Percentiles rank a stretch among this genome's conserved stretches.
phyloP scores from a whole-genome alignment of 2,797 vertebrate genomes.

The Carduelis carduelis region DNA sequence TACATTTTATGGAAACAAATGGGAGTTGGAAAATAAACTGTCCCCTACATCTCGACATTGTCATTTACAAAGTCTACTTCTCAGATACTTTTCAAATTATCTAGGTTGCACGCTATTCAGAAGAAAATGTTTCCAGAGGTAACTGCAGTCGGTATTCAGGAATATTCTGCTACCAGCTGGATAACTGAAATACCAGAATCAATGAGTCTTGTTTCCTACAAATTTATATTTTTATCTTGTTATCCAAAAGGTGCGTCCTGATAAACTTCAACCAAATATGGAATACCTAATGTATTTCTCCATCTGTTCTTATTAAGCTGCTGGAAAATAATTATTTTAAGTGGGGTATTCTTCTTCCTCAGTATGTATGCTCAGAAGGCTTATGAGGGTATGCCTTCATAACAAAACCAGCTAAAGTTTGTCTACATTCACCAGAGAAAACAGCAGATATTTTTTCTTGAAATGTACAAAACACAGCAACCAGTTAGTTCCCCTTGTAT shows the following conservation, averaged over 20 bases:
- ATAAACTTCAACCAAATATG: neutral
- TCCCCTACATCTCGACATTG: neutral
- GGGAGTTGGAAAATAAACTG: neutral
- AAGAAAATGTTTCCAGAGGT: neutral
- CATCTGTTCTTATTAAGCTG: neutral
- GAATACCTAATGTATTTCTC: neutral
- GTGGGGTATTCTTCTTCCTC: neutral
- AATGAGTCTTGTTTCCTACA: neutral
- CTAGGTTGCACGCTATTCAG: accelerated
- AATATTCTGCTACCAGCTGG: neutral
- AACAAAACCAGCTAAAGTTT: neutral
- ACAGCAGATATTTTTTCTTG: neutral
- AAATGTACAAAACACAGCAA: neutral
- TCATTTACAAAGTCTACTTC: neutral
- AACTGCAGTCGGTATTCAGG: no score
- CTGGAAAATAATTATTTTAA: neutral
- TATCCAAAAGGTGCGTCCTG: neutral
- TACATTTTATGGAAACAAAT: neutral
- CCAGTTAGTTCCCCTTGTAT: neutral
- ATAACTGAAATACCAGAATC: neutral
- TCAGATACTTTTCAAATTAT: neutral
- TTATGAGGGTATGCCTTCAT: neutral
- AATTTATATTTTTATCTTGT: neutral
- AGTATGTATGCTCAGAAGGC: neutral
- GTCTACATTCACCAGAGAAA: neutral